These are phyloP conservation scores for Lampropteryx suffumata DNA, from an alignment of 2,888 invertebrate genomes.

Conservation along the genomic window DNA sequence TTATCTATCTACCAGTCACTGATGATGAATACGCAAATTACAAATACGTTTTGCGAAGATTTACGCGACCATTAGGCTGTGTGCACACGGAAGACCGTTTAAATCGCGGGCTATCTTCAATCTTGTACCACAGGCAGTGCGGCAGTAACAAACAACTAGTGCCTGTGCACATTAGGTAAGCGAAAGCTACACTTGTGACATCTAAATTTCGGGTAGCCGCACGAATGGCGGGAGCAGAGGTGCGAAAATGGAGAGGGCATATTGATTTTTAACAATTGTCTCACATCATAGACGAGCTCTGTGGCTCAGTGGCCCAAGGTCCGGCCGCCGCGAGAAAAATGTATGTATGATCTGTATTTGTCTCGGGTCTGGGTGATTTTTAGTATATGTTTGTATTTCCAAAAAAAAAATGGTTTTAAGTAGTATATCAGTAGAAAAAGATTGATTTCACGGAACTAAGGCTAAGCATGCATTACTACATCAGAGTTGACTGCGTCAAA, in stretches of 20 bases:
- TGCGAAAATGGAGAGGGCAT: constrained; percentile 30
- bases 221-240: constrained; percentile 41
- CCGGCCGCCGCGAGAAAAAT: too few species aligned
- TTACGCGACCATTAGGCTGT: constrained; percentile 43
- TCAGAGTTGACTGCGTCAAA: too few species aligned
- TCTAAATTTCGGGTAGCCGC: constrained; percentile 80
- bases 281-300: too few species aligned
- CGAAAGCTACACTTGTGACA: constrained; percentile 77
- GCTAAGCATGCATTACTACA: too few species aligned
- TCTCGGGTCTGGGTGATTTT: too few species aligned
- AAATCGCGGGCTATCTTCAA: constrained; percentile 75
- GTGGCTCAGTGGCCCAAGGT: too few species aligned
- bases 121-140: constrained; percentile 67
- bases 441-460: too few species aligned
- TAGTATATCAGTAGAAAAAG: too few species aligned
- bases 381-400: too few species aligned
- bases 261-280: too few species aligned
- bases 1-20: constrained; percentile 25
- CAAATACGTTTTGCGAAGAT: constrained; percentile 33
- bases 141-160: constrained; percentile 76
- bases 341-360: too few species aligned
- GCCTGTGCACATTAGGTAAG: constrained; percentile 64
- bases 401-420: too few species aligned
- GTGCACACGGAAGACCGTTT: constrained; percentile 59
- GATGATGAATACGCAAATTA: constrained; percentile 40